A percentile compares a stretch with the other conserved stretches of the same genome.
Conservation (phyloP, 2,113 vertebrate species). For the Tragulus kanchil region DNA sequence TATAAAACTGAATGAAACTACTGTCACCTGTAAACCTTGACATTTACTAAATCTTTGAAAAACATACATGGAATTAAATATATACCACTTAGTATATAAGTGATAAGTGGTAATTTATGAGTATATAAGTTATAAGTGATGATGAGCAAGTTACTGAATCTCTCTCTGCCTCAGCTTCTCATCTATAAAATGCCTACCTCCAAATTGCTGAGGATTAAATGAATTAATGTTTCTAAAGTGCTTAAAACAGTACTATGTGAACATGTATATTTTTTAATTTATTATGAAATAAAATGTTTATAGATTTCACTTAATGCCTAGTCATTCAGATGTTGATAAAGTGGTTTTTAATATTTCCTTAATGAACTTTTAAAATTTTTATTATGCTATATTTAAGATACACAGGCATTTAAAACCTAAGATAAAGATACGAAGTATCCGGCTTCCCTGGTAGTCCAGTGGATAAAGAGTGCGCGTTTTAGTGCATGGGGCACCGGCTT, state of each 20-base stretch:
- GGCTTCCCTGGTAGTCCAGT: not conserved
- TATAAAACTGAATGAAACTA: constrained; percentile 22
- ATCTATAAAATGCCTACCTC: constrained; percentile 23
- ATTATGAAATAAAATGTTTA: not conserved
- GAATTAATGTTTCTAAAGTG: not conserved
- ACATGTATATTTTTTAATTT: not conserved
- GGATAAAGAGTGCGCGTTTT: not conserved
- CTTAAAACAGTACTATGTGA: constrained; percentile 10
- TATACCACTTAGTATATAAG: constrained; percentile 38
- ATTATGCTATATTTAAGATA: constrained; percentile 26
- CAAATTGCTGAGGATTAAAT: constrained; percentile 3
- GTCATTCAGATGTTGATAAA: constrained; percentile 12
- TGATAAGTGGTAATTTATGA: not conserved
- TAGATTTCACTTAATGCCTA: constrained; percentile 39
- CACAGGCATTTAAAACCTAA: not conserved
- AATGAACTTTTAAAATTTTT: not conserved
- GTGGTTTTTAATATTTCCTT: not conserved
- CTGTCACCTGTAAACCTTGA: not conserved
- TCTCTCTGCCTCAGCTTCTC: constrained; percentile 11
- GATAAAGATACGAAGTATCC: no score
- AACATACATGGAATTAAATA: constrained; percentile 45
- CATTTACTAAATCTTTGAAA: constrained; percentile 60
- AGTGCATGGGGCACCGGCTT: not conserved
- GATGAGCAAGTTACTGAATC: constrained; percentile 14
- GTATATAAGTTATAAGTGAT: not conserved